Evolutionary conservation across 2,888 invertebrate genomes (phyloP).

Genomic region (Griposia aprilina): DNA sequence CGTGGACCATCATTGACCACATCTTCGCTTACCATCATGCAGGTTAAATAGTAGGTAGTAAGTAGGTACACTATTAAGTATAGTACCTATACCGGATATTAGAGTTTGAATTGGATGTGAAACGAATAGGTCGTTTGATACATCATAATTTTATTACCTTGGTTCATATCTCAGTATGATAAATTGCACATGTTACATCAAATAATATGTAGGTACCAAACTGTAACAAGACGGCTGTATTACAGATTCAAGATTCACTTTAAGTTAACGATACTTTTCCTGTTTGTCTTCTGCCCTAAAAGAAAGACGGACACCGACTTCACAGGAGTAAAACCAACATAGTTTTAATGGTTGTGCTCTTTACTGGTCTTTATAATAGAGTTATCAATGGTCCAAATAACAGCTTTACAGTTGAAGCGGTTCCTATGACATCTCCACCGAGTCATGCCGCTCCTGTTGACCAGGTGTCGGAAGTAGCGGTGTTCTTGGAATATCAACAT

Average conservation of each 20-base stretch:
- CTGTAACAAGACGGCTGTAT: not conserved
- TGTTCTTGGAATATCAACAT: conserved; percentile 38
- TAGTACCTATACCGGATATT: too few species aligned
- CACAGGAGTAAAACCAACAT: not conserved
- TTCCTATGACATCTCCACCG: conserved; percentile 65
- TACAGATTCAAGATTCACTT: not conserved
- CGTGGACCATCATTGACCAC: too few species aligned
- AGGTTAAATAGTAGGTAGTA: too few species aligned
- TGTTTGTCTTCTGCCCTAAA: not conserved
- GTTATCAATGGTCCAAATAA: conserved; percentile 54
- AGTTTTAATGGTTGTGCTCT: conserved; percentile 54
- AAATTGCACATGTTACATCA: too few species aligned
- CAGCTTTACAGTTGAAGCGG: conserved; percentile 58
- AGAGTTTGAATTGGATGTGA: too few species aligned
- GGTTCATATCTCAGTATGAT: too few species aligned
- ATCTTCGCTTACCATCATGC: too few species aligned
- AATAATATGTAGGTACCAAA: too few species aligned
- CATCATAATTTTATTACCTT: too few species aligned
- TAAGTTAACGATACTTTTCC: not conserved
- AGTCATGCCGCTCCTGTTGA: conserved; percentile 49
- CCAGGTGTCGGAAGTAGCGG: conserved; percentile 46
- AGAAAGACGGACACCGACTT: not conserved
- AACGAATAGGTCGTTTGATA: too few species aligned
- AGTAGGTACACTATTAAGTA: too few species aligned
- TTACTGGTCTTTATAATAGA: conserved; percentile 47